Evolutionary conservation across 2,113 vertebrate species (phyloP), one percentile per base, ranked within the genome.

Genomic region (Coturnix japonica): DNA sequence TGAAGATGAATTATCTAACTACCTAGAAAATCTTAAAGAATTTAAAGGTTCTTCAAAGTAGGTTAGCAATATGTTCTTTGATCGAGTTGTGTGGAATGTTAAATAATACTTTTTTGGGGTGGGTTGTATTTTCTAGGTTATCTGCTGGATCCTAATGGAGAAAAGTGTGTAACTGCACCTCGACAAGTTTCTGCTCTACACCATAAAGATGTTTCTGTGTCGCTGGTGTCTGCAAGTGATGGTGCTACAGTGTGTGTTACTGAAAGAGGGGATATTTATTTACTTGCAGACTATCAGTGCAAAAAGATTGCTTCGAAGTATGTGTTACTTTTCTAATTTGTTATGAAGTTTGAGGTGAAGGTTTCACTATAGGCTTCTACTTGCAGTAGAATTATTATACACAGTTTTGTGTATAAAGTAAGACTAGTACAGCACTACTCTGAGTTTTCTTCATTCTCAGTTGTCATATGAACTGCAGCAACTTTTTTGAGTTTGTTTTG

Each of bases 261-360:
- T 11, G 98, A 98, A 87, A 99, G 98, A 95, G 99, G 99, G 81
- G 99, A 99, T 72, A 97, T 99, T 93, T 99, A 99, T 97, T 97
- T 99, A 89, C 97, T 99, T 87, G 95, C 98, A 51, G 98, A 99
- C 81, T 99, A 99, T 96, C 99, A 99, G 92, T 99, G 99, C 98
- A 99, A 99, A 96, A 99, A 99, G 97, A 97, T 99, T 92, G 99
- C 98, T 89, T 99, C 99, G 28, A 99, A 98, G 99, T 99, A 96
- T 95, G 98, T 97, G 15, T 41, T 73, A 49, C 66, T 95, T 75
- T 71, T 88, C 44, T 91, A 33, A 64, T 64, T 60, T 86, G 7
- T 61, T 14, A 17, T 41, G 44, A 91, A 78, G 49, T 65, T 11
- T 8, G 80, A 80, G 22, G 18, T 21, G 54, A 80, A 65, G 19